Evolutionary conservation across 1,140 invertebrate genomes (phyloP).

Genomic region (Tetramorium parvispinum): DNA sequence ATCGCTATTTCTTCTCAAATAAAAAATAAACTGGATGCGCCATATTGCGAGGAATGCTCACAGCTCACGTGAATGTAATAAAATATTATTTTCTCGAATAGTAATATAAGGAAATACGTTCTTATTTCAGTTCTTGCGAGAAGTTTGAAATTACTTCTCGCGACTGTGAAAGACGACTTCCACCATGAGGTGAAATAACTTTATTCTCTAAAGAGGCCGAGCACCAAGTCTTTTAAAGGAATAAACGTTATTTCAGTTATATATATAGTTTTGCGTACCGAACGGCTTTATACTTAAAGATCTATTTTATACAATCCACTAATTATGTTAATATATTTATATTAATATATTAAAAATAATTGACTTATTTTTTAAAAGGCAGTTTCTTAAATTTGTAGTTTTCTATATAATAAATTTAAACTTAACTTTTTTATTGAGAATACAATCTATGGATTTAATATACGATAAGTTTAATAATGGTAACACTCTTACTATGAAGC

Average conservation of each 20-base stretch:
- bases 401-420: neutral
- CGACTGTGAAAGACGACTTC: constrained; percentile 47
- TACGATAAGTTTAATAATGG: neutral
- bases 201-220: constrained; percentile 45
- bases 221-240: constrained; percentile 22
- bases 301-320: neutral
- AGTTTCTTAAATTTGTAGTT: neutral
- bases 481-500: neutral
- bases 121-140: constrained; percentile 45
- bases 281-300: neutral
- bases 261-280: neutral
- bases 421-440: neutral
- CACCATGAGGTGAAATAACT: constrained; percentile 33
- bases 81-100: constrained; percentile 53
- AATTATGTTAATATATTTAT: neutral
- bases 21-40: neutral
- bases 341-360: neutral
- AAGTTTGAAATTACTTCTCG: constrained; percentile 57
- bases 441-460: neutral
- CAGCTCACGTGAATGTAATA: constrained; percentile 29
- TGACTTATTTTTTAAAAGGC: neutral
- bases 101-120: constrained; percentile 43
- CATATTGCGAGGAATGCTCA: neutral
- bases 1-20: constrained; percentile 9
- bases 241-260: constrained; percentile 24